Conservation (phyloP, 2,888 invertebrate genomes). For the Ornithoptera alexandrae region DNA sequence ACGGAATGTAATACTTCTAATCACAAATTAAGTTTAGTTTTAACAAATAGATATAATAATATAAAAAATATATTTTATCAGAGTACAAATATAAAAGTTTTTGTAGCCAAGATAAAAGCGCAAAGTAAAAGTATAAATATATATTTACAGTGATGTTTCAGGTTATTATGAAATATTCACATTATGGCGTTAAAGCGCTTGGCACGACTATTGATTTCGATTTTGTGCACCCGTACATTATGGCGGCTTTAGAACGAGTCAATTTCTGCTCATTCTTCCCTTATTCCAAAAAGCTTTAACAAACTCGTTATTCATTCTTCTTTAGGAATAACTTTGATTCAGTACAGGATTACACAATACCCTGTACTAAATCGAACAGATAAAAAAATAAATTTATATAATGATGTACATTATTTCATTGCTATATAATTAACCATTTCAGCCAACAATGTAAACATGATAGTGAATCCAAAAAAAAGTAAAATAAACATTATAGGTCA, state of each 20-base stretch:
- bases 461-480: too few species aligned
- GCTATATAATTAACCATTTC: too few species aligned
- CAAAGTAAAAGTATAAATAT: background rate
- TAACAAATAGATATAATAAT: slow-evolving; percentile 14
- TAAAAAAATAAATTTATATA: too few species aligned
- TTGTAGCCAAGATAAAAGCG: background rate
- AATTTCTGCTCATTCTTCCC: too few species aligned
- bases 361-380: too few species aligned
- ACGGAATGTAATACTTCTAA: slow-evolving; percentile 40
- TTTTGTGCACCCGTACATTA: slow-evolving; percentile 2
- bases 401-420: too few species aligned
- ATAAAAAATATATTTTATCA: slow-evolving; percentile 6
- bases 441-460: too few species aligned
- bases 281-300: too few species aligned
- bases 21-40: slow-evolving; percentile 23
- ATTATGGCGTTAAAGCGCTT: background rate
- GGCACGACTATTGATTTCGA: background rate
- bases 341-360: too few species aligned
- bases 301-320: too few species aligned
- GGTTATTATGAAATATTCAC: too few species aligned
- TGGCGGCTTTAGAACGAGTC: background rate
- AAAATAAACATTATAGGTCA: background rate
- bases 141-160: background rate
- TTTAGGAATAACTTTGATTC: too few species aligned
- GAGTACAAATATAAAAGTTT: background rate